Conservation (phyloP, 2,888 invertebrate species). For the Rhaphigaster nebulosa region DNA sequence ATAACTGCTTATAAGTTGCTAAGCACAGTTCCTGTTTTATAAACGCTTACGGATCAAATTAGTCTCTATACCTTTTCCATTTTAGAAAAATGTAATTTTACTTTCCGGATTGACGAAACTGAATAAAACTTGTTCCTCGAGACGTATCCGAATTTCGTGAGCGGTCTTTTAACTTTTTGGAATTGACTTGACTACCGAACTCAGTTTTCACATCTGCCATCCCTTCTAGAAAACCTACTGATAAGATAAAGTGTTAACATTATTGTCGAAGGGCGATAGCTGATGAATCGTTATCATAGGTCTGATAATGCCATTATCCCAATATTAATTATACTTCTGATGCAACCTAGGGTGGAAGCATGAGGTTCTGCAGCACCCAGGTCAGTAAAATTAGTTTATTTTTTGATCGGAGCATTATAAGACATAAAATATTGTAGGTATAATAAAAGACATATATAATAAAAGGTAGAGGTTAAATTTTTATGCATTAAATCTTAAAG, state of each 20-base stretch:
- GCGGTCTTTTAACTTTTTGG: neutral
- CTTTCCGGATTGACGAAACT: no score
- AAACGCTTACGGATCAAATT: no score
- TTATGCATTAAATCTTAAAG: neutral
- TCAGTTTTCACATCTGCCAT: neutral
- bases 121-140: neutral
- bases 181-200: neutral
- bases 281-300: neutral
- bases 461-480: no score
- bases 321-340: neutral
- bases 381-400: neutral
- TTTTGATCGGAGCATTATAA: neutral
- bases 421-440: no score
- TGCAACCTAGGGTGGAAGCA: neutral
- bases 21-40: no score
- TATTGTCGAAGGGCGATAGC: conserved; percentile 1
- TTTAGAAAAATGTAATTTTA: no score
- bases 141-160: no score
- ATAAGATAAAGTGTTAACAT: conserved; percentile 11
- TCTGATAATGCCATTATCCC: neutral
- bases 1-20: no score
- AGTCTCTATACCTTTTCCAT: no score
- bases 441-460: no score
- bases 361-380: neutral
- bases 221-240: neutral